Conservation (phyloP, 2,888 invertebrate genomes). For the Tipula vernalis region DNA sequence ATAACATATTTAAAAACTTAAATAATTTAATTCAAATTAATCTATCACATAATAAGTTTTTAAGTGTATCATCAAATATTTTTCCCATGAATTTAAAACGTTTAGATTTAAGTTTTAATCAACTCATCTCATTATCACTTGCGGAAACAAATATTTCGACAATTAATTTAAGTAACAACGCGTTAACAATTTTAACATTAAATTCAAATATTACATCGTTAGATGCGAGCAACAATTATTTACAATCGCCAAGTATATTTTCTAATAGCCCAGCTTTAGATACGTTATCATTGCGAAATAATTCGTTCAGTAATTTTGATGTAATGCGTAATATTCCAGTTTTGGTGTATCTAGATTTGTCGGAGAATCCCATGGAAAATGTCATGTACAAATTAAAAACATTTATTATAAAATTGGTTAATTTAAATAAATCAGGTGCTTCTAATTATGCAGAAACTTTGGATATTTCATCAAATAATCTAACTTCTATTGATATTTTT, state of each 20-base stretch:
- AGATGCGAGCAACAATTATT: background rate
- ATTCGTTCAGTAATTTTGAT: background rate
- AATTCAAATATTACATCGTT: background rate
- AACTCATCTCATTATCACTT: background rate
- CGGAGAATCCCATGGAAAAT: background rate
- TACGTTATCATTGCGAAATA: background rate
- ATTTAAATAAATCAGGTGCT: background rate
- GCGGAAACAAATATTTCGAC: background rate
- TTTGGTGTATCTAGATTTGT: background rate
- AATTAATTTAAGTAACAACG: background rate
- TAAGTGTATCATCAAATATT: background rate
- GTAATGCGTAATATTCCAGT: background rate
- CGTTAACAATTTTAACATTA: background rate
- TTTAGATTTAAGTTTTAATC: background rate
- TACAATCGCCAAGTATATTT: background rate
- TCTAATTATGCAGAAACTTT: background rate
- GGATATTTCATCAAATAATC: background rate
- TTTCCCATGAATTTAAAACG: background rate
- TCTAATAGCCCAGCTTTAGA: background rate
- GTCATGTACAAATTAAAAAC: background rate
- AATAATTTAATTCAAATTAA: background rate
- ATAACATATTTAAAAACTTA: background rate
- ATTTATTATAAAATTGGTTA: background rate
- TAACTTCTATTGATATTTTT: background rate
- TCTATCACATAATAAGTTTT: background rate